Evolutionary conservation across 2,113 vertebrate genomes (phyloP), one percentile per base, ranked within the genome.

Genomic region (Marcusenius ussheri): DNA sequence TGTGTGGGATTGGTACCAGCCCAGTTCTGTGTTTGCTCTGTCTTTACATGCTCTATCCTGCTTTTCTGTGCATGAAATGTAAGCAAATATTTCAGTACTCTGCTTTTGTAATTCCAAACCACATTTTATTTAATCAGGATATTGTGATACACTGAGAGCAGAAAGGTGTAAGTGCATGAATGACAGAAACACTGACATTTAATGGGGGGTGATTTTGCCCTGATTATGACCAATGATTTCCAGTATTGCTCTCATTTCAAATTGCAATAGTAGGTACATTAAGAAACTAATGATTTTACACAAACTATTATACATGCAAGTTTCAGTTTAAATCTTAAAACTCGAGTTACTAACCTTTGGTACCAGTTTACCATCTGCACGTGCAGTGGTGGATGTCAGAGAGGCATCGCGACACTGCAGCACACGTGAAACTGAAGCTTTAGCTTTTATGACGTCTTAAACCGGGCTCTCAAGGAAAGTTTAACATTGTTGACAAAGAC

Each of bases 71-170:
- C 35, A 77, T 77, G 35, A 39, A 39, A 42, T 77, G 35, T 19
- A 39, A 19, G 74, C 74, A 39, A 80, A 42, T 42, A 80, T 80
- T 80, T 80, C 74, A 80, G 35, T 42, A 80, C 74, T 39, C 35
- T 42, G 74, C 74, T 80, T 80, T 17, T 77, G 35, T 77, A 62
- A 47, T 88, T 83, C 17, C 56, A 89, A 89, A 45, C 2, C 70
- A 77, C 50, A 88, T 91, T 50, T 87, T 91, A 51, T 58, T 87
- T 35, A 45, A 70, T 88, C 45, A 21, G 56, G 21, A 47, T 17
- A 90, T 5, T 42, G 35, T 80, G 35, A 42, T 31, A 27, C 62
- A 70, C 1, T 66, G 58, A 31, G 62, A 70, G 62, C 62, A 70
- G 10, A 70, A 70, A 27, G 62, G 10, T 10, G 10, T 31, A 31